A percentile compares a stretch with the other conserved stretches of the same genome.
phyloP scores from a whole-genome alignment of 2,888 invertebrate genomes.

The Cosmopolites sordidus region DNA sequence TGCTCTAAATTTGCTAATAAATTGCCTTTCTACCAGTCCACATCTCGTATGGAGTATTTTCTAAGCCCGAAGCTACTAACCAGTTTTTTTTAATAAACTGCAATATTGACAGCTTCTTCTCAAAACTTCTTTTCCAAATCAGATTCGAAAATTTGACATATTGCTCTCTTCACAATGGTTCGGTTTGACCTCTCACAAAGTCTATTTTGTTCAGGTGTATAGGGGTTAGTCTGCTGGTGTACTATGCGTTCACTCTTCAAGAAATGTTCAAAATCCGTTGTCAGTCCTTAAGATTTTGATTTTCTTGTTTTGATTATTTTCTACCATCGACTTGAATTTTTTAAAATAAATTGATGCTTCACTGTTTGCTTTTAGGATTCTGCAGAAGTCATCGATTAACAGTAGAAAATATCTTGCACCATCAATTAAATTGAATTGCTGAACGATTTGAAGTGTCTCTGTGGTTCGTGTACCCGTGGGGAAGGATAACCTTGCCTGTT shows the following conservation, averaged over 20 bases:
- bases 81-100: conserved; percentile 22
- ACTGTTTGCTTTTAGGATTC: conserved; percentile 31
- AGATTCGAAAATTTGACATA: not conserved
- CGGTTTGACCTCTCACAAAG: no score
- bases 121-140: not conserved
- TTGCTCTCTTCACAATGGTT: not conserved
- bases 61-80: conserved; percentile 4
- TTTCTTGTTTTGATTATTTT: no score
- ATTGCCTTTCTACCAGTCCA: conserved; percentile 35
- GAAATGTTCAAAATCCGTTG: conserved; percentile 13
- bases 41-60: conserved; percentile 36
- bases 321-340: no score
- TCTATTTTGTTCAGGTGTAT: not conserved
- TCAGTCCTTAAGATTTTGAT: conserved; percentile 21
- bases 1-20: conserved; percentile 39
- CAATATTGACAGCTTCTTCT: not conserved
- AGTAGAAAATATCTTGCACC: no score
- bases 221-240: not conserved
- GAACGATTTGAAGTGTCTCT: no score
- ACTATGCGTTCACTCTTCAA: conserved; percentile 14
- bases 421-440: no score
- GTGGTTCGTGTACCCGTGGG: no score
- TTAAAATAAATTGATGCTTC: conserved; percentile 33
- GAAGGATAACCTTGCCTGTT: no score
- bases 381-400: no score